Evolutionary conservation across 2,888 invertebrate genomes (phyloP).

Genomic region (Conchocele bisecta): DNA sequence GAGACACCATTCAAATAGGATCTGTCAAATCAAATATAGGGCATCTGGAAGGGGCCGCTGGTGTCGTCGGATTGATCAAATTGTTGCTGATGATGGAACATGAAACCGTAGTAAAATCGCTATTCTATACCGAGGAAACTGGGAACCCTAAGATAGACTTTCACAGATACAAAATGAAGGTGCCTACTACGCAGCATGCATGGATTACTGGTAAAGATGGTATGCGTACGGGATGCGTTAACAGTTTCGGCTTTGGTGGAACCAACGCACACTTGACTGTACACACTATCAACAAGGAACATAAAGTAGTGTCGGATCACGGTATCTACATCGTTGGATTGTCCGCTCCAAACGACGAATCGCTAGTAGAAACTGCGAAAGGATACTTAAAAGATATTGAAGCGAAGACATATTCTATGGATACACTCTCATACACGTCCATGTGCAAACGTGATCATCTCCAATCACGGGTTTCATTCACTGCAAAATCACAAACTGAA

Average conservation of each 20-base stretch:
- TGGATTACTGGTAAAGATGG: constrained; percentile 26
- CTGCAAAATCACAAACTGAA: too few relatives aligned
- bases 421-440: too few relatives aligned
- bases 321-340: too few relatives aligned
- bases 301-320: too few relatives aligned
- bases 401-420: too few relatives aligned
- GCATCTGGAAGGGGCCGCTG: constrained; percentile 66
- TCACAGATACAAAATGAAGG: constrained; percentile 34
- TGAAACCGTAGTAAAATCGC: constrained; percentile 58
- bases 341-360: too few relatives aligned
- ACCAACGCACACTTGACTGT: constrained; percentile 63
- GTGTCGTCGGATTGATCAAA: constrained; percentile 66
- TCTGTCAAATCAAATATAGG: constrained; percentile 71
- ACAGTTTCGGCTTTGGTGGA: constrained; percentile 67
- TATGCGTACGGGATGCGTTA: constrained; percentile 43
- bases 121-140: constrained; percentile 50
- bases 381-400: too few relatives aligned
- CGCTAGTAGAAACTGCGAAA: too few relatives aligned
- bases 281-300: too few relatives aligned
- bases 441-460: too few relatives aligned
- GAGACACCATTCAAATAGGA: constrained; percentile 46
- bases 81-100: constrained; percentile 65
- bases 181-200: constrained; percentile 38
- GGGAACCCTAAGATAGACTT: constrained; percentile 56
- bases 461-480: too few relatives aligned